Evolutionary conservation across 1,140 invertebrate genomes (phyloP).

Genomic region (Notospermus geniculatus): DNA sequence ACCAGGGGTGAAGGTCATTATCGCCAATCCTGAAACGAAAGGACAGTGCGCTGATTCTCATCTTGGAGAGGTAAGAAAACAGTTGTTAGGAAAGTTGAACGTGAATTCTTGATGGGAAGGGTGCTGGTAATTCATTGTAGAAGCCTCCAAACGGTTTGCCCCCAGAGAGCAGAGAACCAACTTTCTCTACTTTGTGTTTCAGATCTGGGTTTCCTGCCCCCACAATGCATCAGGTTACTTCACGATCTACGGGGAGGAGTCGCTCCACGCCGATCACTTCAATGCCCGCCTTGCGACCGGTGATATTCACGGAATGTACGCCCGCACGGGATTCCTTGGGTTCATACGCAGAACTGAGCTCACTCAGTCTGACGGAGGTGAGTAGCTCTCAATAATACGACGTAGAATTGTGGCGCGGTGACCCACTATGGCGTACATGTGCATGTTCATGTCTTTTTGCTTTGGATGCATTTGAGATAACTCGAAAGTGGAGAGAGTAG

Average conservation of each 20-base stretch:
- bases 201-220: slow-evolving; percentile 84
- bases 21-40: slow-evolving; percentile 98
- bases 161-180: too few relatives aligned
- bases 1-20: slow-evolving; percentile 95
- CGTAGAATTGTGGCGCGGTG: too few relatives aligned
- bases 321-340: slow-evolving; percentile 95
- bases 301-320: slow-evolving; percentile 90
- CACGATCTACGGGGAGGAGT: slow-evolving; percentile 95
- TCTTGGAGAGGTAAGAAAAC: slow-evolving; percentile 81
- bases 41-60: slow-evolving; percentile 99
- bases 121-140: too few relatives aligned
- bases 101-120: too few relatives aligned
- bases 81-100: background rate
- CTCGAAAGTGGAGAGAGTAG: too few relatives aligned
- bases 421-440: too few relatives aligned
- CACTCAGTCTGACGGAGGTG: slow-evolving; percentile 71
- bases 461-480: too few relatives aligned
- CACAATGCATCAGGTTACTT: slow-evolving; percentile 98
- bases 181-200: too few relatives aligned
- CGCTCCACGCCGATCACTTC: slow-evolving; percentile 88
- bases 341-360: slow-evolving; percentile 94
- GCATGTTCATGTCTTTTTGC: too few relatives aligned
- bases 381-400: slow-evolving; percentile 10
- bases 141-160: too few relatives aligned
- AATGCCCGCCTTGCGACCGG: slow-evolving; percentile 94